A percentile compares a stretch with the other conserved stretches of the same genome.
phyloP scores from a whole-genome alignment of 2,888 invertebrate genomes.

The Xanthia togata region DNA sequence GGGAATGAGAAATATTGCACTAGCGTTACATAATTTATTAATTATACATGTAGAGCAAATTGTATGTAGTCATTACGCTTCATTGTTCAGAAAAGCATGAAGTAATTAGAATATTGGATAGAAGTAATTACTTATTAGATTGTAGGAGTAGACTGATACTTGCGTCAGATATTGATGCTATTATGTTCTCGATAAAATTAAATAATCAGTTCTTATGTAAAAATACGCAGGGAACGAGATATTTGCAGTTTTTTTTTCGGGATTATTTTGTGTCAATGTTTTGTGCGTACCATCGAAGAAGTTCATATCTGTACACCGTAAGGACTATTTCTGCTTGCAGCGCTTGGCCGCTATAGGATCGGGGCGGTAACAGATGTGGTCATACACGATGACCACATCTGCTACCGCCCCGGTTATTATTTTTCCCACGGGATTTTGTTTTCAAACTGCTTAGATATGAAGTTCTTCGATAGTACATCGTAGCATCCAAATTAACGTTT shows the following conservation, averaged over 20 bases:
- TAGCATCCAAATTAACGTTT: constrained; percentile 1
- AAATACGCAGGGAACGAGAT: neutral
- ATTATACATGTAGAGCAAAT: constrained; percentile 54
- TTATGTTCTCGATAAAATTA: constrained; percentile 8
- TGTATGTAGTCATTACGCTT: constrained; percentile 51
- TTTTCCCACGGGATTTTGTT: too few relatives aligned
- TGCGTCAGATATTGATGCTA: constrained; percentile 17
- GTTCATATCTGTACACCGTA: too few relatives aligned
- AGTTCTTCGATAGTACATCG: too few relatives aligned
- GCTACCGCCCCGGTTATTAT: too few relatives aligned
- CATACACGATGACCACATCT: too few relatives aligned
- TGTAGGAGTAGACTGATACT: constrained; percentile 45
- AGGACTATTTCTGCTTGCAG: too few relatives aligned
- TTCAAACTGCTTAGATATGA: too few relatives aligned
- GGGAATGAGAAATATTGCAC: constrained; percentile 78
- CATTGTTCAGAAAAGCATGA: constrained; percentile 59
- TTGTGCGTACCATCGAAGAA: too few relatives aligned
- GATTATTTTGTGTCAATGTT: neutral
- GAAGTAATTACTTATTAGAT: constrained; percentile 48
- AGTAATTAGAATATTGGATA: constrained; percentile 54
- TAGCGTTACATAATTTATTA: constrained; percentile 56
- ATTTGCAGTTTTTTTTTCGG: neutral
- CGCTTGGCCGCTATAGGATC: too few relatives aligned
- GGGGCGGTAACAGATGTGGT: too few relatives aligned
- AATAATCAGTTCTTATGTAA: constrained; percentile 12